Conservation (phyloP, 2,888 invertebrate species). For the Zelleria hepariella region DNA sequence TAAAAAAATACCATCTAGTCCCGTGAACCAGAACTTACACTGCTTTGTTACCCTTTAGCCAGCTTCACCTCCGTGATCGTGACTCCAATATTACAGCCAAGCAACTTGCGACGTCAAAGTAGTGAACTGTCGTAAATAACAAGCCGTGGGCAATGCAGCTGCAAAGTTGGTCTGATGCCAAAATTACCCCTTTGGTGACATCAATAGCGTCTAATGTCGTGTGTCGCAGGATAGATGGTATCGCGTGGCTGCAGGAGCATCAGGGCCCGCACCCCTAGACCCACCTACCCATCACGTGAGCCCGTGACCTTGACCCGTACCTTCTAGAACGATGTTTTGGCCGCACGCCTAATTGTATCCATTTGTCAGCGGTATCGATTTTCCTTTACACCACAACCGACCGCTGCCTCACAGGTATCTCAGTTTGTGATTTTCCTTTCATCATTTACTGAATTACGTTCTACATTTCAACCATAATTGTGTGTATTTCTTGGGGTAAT, state of each 20-base stretch:
- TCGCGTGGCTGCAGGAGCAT: not conserved
- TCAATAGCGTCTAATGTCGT: not conserved
- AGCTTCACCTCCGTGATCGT: not conserved
- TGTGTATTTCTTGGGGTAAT: too few species aligned
- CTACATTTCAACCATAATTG: too few species aligned
- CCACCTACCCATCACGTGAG: conserved; percentile 17
- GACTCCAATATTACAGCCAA: not conserved
- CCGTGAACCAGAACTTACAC: not conserved
- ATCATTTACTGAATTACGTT: not conserved
- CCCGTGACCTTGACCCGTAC: conserved; percentile 27
- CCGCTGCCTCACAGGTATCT: conserved; percentile 13
- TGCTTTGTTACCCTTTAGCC: not conserved
- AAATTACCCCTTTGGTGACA: not conserved
- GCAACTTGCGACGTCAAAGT: not conserved
- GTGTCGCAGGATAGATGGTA: not conserved
- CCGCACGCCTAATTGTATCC: conserved; percentile 14
- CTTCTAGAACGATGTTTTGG: conserved; percentile 9
- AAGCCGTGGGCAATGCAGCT: not conserved
- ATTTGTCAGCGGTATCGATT: conserved; percentile 18
- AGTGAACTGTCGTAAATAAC: not conserved
- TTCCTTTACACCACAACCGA: conserved; percentile 8
- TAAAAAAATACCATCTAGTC: not conserved
- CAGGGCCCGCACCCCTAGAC: too few species aligned
- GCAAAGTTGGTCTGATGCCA: not conserved
- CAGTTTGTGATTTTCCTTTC: not conserved